Percentiles rank a stretch among this genome's conserved stretches.
Evolutionary conservation across 2,888 invertebrate genomes (phyloP).

Genomic region (Autographa pulchrina): DNA sequence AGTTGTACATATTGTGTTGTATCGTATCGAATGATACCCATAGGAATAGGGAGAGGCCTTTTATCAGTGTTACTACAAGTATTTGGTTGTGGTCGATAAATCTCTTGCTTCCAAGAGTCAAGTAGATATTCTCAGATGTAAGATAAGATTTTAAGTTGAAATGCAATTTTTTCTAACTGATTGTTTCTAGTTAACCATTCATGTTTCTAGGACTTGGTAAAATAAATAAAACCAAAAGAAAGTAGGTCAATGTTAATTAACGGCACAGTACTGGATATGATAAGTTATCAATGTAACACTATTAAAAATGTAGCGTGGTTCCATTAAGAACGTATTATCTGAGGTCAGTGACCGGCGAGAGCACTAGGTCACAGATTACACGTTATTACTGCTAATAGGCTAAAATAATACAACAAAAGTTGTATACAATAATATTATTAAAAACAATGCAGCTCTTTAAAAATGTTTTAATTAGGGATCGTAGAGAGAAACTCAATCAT

Average conservation of each 20-base stretch:
- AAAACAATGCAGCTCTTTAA: neutral
- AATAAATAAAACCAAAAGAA: neutral
- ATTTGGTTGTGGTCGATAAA: too few relatives aligned
- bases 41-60: neutral
- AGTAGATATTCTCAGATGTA: too few relatives aligned
- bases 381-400: neutral
- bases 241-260: conserved; percentile 20
- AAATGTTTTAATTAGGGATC: too few relatives aligned
- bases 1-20: neutral
- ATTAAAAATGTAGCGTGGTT: neutral
- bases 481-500: too few relatives aligned
- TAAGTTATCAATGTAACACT: conserved; percentile 3
- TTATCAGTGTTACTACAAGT: neutral
- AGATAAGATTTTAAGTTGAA: too few relatives aligned
- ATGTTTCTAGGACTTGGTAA: neutral
- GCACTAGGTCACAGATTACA: neutral
- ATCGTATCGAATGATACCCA: neutral
- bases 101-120: too few relatives aligned
- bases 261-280: neutral
- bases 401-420: neutral
- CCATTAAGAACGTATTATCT: neutral
- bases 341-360: neutral
- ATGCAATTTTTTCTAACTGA: too few relatives aligned
- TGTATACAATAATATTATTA: neutral
- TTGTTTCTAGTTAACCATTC: too few relatives aligned